These are phyloP conservation scores for Apotomis capreana DNA, from an alignment of 2,888 invertebrate genomes.

Conservation along the genomic window DNA sequence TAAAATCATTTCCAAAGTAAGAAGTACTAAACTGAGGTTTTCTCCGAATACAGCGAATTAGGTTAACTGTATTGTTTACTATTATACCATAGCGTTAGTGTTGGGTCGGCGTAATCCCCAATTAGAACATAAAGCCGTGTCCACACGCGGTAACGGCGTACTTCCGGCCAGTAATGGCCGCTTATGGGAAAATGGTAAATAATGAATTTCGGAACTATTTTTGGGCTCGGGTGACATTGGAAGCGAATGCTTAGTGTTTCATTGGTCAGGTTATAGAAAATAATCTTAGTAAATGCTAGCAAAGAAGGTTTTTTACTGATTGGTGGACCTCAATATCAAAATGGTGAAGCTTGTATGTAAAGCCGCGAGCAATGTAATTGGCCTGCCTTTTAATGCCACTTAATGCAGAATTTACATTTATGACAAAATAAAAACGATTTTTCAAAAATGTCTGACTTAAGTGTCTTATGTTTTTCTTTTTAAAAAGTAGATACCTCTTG, in stretches of 20 bases:
- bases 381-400: too few species aligned
- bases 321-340: too few species aligned
- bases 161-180: conserved; percentile 32
- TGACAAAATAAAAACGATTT: too few species aligned
- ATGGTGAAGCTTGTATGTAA: too few species aligned
- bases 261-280: too few species aligned
- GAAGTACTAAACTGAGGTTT: background rate
- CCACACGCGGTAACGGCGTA: conserved; percentile 34
- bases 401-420: too few species aligned
- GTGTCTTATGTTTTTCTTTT: too few species aligned
- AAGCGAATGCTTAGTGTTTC: background rate
- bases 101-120: conserved; percentile 18
- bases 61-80: conserved; percentile 17
- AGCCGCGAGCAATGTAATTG: too few species aligned
- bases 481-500: too few species aligned
- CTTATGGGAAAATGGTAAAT: conserved; percentile 29
- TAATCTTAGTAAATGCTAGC: too few species aligned
- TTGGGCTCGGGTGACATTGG: background rate
- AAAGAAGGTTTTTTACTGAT: too few species aligned
- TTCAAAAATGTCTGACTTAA: too few species aligned
- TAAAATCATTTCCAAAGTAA: background rate
- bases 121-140: conserved; percentile 37
- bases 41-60: background rate
- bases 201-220: conserved; percentile 34
- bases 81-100: conserved; percentile 13